A percentile compares a stretch with the other conserved stretches of the same genome.
Conservation (phyloP, 2,113 vertebrate species). For the human region DNA sequence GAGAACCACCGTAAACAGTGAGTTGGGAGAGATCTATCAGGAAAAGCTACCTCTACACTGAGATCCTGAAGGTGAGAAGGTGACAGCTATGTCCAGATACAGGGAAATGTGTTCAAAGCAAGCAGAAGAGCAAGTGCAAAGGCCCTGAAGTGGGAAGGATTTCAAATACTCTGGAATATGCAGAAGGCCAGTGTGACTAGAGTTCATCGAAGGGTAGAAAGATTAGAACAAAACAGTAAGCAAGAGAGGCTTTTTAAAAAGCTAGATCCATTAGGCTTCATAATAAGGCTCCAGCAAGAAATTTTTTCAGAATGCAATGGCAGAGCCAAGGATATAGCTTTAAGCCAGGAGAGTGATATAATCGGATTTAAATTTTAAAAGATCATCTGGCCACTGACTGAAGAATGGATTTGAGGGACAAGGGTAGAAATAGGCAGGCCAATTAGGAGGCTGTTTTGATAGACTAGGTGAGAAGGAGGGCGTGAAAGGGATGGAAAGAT, state of each 20-base stretch:
- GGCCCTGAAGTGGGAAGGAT: neutral
- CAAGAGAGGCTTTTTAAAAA: neutral
- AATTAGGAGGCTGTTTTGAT: neutral
- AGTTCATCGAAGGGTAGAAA: neutral
- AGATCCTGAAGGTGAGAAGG: neutral
- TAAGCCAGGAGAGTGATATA: neutral
- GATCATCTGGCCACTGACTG: no score
- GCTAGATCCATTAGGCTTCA: neutral
- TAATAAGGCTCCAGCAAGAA: neutral
- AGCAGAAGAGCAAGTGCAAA: neutral
- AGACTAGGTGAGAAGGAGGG: neutral
- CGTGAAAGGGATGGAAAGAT: neutral
- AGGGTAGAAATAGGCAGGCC: neutral
- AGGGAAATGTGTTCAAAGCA: neutral
- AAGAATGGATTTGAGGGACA: neutral
- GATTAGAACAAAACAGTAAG: neutral
- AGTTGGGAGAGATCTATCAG: neutral
- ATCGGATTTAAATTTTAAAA: neutral
- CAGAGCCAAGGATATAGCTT: neutral
- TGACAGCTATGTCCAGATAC: neutral
- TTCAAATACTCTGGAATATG: neutral
- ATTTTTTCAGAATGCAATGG: neutral
- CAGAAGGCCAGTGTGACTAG: neutral
- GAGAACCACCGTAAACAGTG: neutral
- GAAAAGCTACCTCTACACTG: neutral